Percentiles rank a stretch among this genome's conserved stretches.
Evolutionary conservation across 2,113 vertebrate species (phyloP).

Genomic region (Eonycteris spelaea): DNA sequence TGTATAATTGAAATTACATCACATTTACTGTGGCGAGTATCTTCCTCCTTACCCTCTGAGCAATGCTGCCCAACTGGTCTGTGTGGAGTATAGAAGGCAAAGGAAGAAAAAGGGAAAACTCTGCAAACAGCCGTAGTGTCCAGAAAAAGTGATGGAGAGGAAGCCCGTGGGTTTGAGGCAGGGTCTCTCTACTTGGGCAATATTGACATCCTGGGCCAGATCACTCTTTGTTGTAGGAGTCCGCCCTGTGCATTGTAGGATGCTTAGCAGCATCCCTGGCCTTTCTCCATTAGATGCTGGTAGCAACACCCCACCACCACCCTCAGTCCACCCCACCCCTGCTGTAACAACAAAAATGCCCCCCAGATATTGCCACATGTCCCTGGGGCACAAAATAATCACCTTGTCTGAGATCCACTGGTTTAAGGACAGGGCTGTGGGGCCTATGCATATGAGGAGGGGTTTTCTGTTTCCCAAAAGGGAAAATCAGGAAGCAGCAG

Average conservation of each 20-base stretch:
- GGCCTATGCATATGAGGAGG: no score
- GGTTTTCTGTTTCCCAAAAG: neutral
- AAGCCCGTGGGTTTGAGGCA: neutral
- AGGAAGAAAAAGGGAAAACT: no score
- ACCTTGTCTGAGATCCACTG: neutral
- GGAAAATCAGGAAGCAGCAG: neutral
- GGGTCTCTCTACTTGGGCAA: neutral
- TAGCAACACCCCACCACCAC: neutral
- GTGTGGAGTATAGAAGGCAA: neutral
- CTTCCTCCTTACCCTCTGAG: neutral
- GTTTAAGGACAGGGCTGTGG: neutral
- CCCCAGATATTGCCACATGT: neutral
- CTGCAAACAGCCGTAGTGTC: neutral
- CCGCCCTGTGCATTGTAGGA: neutral
- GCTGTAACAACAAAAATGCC: neutral
- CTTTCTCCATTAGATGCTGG: no score
- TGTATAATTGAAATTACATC: neutral
- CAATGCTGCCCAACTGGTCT: neutral
- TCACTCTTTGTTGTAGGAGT: neutral
- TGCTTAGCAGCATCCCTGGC: neutral
- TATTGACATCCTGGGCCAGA: neutral
- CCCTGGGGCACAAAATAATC: neutral
- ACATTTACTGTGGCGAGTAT: neutral
- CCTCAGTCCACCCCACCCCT: neutral
- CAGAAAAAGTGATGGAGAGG: neutral